A percentile compares a stretch with the other conserved stretches of the same genome.
phyloP scores from a whole-genome alignment of 2,888 invertebrate species.

The Agriopis marginaria region DNA sequence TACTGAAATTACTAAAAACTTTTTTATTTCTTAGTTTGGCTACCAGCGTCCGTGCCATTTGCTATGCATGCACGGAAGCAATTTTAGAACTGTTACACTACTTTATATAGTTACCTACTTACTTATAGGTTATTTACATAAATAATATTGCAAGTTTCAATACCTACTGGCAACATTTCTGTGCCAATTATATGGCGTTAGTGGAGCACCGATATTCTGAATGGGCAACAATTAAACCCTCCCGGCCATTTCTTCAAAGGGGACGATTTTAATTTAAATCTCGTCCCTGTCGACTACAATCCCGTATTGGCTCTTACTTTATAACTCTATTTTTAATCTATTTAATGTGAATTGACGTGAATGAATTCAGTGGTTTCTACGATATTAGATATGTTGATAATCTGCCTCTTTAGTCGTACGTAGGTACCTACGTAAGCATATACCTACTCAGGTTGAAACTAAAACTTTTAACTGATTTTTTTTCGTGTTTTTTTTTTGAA shows the following conservation, averaged over 20 bases:
- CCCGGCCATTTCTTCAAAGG: conserved; percentile 71
- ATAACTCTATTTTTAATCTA: conserved; percentile 19
- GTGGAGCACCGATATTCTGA: conserved; percentile 64
- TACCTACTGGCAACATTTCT: conserved; percentile 2
- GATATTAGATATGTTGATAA: neutral
- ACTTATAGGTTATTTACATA: neutral
- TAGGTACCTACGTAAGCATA: no score
- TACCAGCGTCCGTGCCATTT: no score
- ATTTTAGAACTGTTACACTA: no score
- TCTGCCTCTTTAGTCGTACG: no score
- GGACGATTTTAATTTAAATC: conserved; percentile 79
- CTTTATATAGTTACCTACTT: no score
- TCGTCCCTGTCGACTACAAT: conserved; percentile 55
- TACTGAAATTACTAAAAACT: no score
- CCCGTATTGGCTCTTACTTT: conserved; percentile 43
- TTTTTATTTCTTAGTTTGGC: no score
- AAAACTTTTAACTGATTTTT: no score
- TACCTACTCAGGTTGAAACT: no score
- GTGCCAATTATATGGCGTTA: conserved; percentile 70
- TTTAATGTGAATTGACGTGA: conserved; percentile 15
- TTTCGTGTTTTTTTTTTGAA: no score
- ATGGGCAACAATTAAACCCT: conserved; percentile 78
- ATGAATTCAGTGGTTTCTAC: conserved; percentile 29
- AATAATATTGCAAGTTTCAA: conserved; percentile 4
- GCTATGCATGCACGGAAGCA: no score